phyloP scores from a whole-genome alignment of 2,113 vertebrate species.

The Apistogramma diplotaenia region DNA sequence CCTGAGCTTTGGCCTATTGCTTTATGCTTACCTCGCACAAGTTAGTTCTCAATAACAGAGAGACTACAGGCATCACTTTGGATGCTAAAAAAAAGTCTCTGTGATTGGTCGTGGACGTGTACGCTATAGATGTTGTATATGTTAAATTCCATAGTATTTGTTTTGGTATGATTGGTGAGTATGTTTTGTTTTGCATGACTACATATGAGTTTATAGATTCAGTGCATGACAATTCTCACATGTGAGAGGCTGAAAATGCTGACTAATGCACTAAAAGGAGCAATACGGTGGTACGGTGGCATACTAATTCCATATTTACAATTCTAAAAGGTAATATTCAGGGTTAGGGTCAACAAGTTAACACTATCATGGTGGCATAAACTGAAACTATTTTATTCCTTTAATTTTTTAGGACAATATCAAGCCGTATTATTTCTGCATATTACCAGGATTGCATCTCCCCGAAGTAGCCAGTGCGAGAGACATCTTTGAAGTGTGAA shows the following conservation, averaged over 20 bases:
- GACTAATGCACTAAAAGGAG: not conserved
- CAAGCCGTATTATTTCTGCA: slow-evolving; percentile 7
- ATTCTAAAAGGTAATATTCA: not conserved
- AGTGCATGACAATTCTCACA: not conserved
- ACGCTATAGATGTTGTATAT: not conserved
- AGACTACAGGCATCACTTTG: slow-evolving; percentile 5
- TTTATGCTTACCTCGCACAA: slow-evolving; percentile 29
- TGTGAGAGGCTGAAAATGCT: not conserved
- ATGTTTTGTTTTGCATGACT: not conserved
- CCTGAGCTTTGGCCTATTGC: slow-evolving; percentile 16
- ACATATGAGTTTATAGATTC: not conserved
- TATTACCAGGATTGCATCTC: slow-evolving; percentile 33
- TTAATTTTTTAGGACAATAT: not conserved
- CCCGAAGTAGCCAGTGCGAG: slow-evolving; percentile 28
- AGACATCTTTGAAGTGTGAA: slow-evolving; percentile 66
- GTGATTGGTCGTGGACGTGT: slow-evolving; percentile 29
- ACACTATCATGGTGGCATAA: not conserved
- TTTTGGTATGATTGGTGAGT: not conserved
- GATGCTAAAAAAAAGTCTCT: slow-evolving; percentile 39
- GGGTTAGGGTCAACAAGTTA: not conserved
- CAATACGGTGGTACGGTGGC: not conserved
- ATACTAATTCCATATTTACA: not conserved
- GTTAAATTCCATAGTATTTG: not conserved
- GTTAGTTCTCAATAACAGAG: not conserved
- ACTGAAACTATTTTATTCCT: not conserved